Evolutionary conservation across 2,797 vertebrate genomes (phyloP).

Genomic region (Mareca strepera): DNA sequence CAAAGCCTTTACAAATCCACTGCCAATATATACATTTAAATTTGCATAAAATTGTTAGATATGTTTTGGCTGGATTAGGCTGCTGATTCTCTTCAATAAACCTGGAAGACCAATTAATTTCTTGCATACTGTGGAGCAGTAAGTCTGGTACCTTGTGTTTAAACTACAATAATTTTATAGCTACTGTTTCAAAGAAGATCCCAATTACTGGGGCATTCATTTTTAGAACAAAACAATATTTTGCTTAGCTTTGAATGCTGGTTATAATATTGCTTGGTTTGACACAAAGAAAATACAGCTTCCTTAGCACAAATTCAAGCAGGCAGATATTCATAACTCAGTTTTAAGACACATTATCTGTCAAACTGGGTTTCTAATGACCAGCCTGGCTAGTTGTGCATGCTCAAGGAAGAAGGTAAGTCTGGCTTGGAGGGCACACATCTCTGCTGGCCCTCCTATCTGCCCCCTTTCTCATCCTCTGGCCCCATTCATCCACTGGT

Average conservation of each 20-base stretch:
- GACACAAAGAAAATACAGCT: background rate
- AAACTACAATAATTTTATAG: background rate
- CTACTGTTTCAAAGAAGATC: background rate
- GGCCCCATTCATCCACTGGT: background rate
- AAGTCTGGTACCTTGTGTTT: background rate
- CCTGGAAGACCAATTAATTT: background rate
- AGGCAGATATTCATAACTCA: background rate
- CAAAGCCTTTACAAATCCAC: conserved; percentile 24
- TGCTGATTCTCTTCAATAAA: background rate
- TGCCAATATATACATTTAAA: conserved; percentile 25
- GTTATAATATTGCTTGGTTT: background rate
- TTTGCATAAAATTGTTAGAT: conserved; percentile 54
- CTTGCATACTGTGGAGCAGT: background rate
- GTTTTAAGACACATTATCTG: background rate
- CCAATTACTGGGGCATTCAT: background rate
- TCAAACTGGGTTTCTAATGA: background rate
- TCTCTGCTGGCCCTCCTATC: background rate
- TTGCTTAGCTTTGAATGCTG: background rate
- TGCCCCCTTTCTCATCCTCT: background rate
- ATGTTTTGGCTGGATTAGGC: background rate
- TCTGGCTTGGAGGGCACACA: background rate
- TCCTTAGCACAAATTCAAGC: background rate
- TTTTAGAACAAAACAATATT: background rate
- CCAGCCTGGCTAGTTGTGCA: background rate
- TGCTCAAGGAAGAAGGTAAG: background rate